Evolutionary conservation across 2,113 vertebrate genomes (phyloP).

Genomic region (Chloroceryle aenea): DNA sequence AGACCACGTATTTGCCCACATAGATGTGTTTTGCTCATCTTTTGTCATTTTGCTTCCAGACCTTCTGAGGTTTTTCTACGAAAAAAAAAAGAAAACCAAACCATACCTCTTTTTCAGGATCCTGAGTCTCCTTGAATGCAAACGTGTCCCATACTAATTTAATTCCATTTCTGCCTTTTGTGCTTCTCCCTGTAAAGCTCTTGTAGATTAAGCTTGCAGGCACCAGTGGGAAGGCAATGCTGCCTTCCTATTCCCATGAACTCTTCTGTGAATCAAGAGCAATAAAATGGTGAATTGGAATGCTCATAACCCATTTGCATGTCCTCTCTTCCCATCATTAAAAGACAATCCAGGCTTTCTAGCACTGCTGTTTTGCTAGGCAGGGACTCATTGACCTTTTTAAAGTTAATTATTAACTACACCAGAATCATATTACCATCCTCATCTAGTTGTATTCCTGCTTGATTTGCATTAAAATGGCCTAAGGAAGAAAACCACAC

Average conservation of each 20-base stretch:
- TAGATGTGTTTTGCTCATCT: neutral
- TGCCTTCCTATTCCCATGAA: neutral
- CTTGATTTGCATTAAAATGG: conserved; percentile 16
- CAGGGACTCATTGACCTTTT: neutral
- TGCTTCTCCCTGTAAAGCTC: neutral
- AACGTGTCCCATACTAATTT: neutral
- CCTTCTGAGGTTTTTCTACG: neutral
- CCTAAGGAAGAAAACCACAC: neutral
- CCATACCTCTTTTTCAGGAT: neutral
- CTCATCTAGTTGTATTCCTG: neutral
- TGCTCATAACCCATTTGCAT: neutral
- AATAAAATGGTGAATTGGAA: neutral
- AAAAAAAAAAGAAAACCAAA: neutral
- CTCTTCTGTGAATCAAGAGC: neutral
- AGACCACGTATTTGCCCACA: neutral
- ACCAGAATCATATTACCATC: neutral
- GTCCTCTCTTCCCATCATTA: neutral
- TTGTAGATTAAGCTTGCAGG: neutral
- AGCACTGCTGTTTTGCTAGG: neutral
- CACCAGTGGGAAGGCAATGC: neutral
- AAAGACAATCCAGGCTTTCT: neutral
- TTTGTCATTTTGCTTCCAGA: neutral
- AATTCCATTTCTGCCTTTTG: neutral
- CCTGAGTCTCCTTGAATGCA: neutral
- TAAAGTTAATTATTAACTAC: neutral